phyloP scores from a whole-genome alignment of 1,140 invertebrate genomes.

The Drosophila lini region DNA sequence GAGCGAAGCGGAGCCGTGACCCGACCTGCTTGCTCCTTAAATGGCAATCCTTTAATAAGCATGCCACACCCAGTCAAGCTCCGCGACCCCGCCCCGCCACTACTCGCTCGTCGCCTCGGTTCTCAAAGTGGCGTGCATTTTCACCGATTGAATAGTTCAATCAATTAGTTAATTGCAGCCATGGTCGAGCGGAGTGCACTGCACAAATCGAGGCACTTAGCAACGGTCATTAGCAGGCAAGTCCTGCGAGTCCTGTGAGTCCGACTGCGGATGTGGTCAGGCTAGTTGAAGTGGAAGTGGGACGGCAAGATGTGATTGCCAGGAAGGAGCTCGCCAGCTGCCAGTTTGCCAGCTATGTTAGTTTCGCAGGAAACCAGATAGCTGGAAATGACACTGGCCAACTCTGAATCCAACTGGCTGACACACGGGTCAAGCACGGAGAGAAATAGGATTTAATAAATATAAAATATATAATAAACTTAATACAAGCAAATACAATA shows the following conservation, averaged over 20 bases:
- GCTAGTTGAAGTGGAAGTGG: not conserved
- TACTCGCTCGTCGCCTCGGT: not conserved
- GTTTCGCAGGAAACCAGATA: slow-evolving; percentile 51
- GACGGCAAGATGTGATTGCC: slow-evolving; percentile 22
- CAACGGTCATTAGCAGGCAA: slow-evolving; percentile 71
- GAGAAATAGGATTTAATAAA: not conserved
- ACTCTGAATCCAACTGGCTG: slow-evolving; percentile 2
- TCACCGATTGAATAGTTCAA: slow-evolving; percentile 78
- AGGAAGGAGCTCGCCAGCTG: slow-evolving; percentile 52
- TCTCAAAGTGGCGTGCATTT: slow-evolving; percentile 57
- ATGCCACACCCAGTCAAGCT: slow-evolving; percentile 52
- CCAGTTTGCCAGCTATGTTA: slow-evolving; percentile 40
- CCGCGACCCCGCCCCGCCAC: not conserved
- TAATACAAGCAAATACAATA: not conserved
- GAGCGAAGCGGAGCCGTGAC: slow-evolving; percentile 2
- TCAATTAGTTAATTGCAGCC: slow-evolving; percentile 81
- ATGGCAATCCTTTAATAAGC: slow-evolving; percentile 50
- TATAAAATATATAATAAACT: not conserved
- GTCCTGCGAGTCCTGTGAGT: slow-evolving; percentile 30
- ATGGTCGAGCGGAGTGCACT: slow-evolving; percentile 54
- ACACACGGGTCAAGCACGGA: slow-evolving; percentile 4
- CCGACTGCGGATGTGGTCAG: slow-evolving; percentile 8
- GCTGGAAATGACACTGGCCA: slow-evolving; percentile 51
- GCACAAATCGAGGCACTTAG: slow-evolving; percentile 78
- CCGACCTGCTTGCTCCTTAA: slow-evolving; percentile 41